Conservation (phyloP, 1,140 invertebrate species). For the Zaprionus camerounensis region DNA sequence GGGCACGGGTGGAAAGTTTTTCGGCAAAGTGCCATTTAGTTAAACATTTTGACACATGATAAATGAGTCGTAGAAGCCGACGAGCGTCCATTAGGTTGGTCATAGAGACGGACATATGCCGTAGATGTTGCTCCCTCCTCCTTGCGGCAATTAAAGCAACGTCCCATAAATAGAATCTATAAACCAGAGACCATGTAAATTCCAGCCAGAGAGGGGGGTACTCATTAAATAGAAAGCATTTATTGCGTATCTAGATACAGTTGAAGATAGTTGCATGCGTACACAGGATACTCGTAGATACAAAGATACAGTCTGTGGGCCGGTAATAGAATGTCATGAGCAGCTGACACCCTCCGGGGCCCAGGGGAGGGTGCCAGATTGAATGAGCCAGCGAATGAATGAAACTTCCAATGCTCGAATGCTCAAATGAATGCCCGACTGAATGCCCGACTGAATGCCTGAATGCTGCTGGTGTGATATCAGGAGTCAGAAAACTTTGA, state of each 20-base stretch:
- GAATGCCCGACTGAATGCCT: constrained; percentile 13
- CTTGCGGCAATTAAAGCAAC: constrained; percentile 60
- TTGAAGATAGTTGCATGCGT: constrained; percentile 52
- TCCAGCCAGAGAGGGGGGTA: constrained; percentile 11
- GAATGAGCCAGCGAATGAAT: constrained; percentile 37
- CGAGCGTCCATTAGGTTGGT: constrained; percentile 52
- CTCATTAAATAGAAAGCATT: constrained; percentile 83
- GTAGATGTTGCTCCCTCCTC: constrained; percentile 2
- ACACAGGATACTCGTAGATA: constrained; percentile 43
- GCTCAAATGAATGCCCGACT: constrained; percentile 7
- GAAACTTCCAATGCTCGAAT: constrained; percentile 21
- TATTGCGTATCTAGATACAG: constrained; percentile 78
- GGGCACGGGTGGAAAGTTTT: constrained; percentile 58
- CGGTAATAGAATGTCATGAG: constrained; percentile 77
- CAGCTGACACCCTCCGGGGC: constrained; percentile 52
- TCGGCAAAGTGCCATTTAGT: constrained; percentile 78
- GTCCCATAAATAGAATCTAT: constrained; percentile 64
- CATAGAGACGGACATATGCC: constrained; percentile 52
- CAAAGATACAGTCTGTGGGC: constrained; percentile 18
- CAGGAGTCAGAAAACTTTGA: constrained; percentile 74
- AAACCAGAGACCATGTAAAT: constrained; percentile 44
- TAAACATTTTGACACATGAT: constrained; percentile 81
- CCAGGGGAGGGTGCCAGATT: constrained; percentile 36
- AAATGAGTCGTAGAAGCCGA: constrained; percentile 69
- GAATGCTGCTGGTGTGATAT: constrained; percentile 54